A percentile compares a stretch with the other conserved stretches of the same genome.
Conservation (phyloP, 2,113 vertebrate species). For the Electrona antarctica region DNA sequence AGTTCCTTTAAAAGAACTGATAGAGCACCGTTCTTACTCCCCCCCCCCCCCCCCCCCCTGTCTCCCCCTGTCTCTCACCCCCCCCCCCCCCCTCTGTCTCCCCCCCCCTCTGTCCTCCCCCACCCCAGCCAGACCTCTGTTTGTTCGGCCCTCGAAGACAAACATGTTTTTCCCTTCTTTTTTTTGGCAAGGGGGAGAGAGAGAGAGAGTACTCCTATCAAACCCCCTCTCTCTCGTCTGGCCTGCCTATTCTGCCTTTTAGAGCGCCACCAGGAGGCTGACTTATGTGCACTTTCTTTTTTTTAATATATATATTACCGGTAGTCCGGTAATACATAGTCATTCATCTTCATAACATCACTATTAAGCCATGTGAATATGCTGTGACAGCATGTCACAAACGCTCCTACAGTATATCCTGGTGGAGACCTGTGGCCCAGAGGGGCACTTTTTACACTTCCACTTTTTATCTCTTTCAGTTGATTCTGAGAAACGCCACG, state of each 20-base stretch:
- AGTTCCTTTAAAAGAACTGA: background rate
- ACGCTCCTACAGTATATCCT: no score
- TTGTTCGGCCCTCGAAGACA: background rate
- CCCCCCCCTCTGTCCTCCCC: background rate
- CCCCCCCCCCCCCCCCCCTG: background rate
- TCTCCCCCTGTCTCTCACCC: background rate
- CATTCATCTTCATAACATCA: no score
- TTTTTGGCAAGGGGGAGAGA: background rate
- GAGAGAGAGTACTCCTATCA: slow-evolving; percentile 8
- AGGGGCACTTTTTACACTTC: no score
- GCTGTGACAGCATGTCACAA: no score
- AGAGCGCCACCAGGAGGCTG: background rate
- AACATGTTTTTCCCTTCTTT: background rate
- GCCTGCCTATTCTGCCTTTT: background rate
- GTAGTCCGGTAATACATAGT: no score
- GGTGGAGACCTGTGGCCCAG: no score
- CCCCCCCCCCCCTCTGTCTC: background rate
- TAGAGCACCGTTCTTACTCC: no score
- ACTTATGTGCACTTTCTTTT: background rate
- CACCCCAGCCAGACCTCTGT: background rate
- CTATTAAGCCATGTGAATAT: no score
- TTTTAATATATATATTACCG: no score
- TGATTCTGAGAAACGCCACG: background rate
- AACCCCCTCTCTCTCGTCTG: background rate
- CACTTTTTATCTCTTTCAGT: background rate